Conservation (phyloP, 2,888 invertebrate genomes). For the Cosmia pyralina region DNA sequence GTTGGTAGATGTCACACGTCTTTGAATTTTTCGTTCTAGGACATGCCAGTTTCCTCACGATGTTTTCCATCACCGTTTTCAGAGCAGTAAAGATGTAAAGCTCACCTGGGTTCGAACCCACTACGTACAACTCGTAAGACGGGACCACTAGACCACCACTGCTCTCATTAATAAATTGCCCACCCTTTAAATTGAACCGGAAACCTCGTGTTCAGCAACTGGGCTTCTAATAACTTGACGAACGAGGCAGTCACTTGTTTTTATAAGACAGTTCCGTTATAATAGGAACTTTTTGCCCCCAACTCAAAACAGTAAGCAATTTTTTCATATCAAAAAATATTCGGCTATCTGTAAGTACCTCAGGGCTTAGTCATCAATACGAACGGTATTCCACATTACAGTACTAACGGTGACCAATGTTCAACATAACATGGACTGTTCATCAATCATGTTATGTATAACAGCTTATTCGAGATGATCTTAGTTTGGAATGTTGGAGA, state of each 20-base stretch:
- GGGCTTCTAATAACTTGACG: not conserved
- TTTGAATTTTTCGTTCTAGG: too few species aligned
- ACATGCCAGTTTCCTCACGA: too few species aligned
- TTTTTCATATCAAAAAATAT: slow-evolving; percentile 24
- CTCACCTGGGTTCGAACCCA: too few species aligned
- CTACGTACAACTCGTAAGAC: too few species aligned
- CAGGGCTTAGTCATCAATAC: slow-evolving; percentile 45
- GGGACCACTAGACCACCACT: too few species aligned
- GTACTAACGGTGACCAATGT: slow-evolving; percentile 54
- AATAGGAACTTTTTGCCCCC: not conserved
- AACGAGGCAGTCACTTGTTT: not conserved
- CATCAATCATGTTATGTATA: slow-evolving; percentile 56
- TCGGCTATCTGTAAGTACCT: slow-evolving; percentile 7
- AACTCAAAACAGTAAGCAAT: not conserved
- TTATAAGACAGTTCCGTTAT: too few species aligned
- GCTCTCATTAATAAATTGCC: too few species aligned
- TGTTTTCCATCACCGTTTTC: too few species aligned
- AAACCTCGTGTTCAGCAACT: not conserved
- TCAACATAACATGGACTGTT: slow-evolving; percentile 23
- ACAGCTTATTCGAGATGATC: slow-evolving; percentile 35
- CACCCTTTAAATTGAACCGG: not conserved
- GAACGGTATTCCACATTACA: slow-evolving; percentile 59
- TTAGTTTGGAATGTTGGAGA: slow-evolving; percentile 3
- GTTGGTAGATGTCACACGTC: too few species aligned
- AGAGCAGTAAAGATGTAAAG: too few species aligned